A percentile compares a stretch with the other conserved stretches of the same genome.
These are phyloP conservation scores for Neodiprion pinetum DNA, from an alignment of 1,140 invertebrate species.

Conservation along the genomic window DNA sequence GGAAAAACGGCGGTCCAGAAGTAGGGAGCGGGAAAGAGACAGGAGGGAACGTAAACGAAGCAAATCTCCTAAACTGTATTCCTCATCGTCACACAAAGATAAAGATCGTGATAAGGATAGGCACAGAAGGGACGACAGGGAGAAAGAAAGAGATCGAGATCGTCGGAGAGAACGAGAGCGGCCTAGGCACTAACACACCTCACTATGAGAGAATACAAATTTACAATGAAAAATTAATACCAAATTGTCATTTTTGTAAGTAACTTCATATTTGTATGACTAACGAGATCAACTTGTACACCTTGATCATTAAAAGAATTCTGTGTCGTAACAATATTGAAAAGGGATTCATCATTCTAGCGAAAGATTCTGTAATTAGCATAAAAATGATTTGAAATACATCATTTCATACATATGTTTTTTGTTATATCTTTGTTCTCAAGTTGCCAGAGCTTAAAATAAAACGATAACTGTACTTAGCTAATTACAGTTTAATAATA, in stretches of 20 bases:
- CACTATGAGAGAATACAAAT: constrained; percentile 6
- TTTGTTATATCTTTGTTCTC: neutral
- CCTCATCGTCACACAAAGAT: constrained; percentile 46
- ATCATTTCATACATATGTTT: too few relatives aligned
- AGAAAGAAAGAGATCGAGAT: constrained; percentile 59
- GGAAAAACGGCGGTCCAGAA: constrained; percentile 61
- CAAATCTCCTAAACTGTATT: constrained; percentile 49
- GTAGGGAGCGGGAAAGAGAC: constrained; percentile 62
- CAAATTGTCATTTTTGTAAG: neutral
- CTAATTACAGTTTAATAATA: too few relatives aligned
- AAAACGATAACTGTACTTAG: neutral
- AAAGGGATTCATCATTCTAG: too few relatives aligned
- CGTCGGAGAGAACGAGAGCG: constrained; percentile 58
- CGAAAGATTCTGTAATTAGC: neutral
- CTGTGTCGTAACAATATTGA: too few relatives aligned
- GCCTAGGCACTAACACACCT: constrained; percentile 33
- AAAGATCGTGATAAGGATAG: constrained; percentile 54
- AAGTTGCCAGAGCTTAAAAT: neutral
- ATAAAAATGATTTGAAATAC: neutral
- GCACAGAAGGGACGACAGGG: constrained; percentile 51
- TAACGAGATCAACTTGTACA: too few relatives aligned
- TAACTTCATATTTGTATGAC: too few relatives aligned
- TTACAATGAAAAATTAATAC: constrained; percentile 20
- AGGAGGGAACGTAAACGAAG: constrained; percentile 56
- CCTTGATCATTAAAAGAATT: too few relatives aligned